Evolutionary conservation across 2,797 vertebrate genomes (phyloP), one percentile per base, ranked within the genome.

Genomic region (Anomalospiza imberbis): DNA sequence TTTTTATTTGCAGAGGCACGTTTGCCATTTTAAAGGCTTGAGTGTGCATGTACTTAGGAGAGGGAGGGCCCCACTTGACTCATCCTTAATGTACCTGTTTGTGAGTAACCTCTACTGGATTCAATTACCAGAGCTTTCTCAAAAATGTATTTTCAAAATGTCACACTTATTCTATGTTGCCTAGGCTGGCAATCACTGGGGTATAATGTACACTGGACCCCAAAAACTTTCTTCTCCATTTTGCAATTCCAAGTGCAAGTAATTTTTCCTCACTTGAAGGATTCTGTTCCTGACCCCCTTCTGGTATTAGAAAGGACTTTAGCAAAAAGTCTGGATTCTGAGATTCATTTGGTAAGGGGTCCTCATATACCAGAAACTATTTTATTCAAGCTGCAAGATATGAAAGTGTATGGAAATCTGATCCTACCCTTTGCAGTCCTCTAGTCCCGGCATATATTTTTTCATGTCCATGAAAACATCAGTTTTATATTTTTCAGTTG

Each of bases 151-250:
- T 63, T 67, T 57, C 34, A 78, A 63, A 48, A 9, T 13, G 2
- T 8, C 22, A 48, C 6, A 26, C 9, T 3, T 85, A 17, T 14
- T 51, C 16, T 22, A 15, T 20, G 10, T 9, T 38, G 20, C 42
- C 15, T 32, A 66, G 9, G 6, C 19, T 55, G 28, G 36, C 19
- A 67, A 9, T 1, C 7, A 13, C 10, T 26, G 6, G 6, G 6
- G 1, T 13, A 15, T 38, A 72, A 36, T 1, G 1, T 19, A 53
- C 9, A 1, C 8, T 66, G 34, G n/a, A 2, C 13, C 3, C 7
- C 17, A 55, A 55, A 2, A 74, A 22, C 7, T 24, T 58, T 47
- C 9, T 66, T 72, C 13, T 54, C 12, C 5, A 11, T 47, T 79
- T 82, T 73, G 25, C 4, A n/a, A 32, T 26, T 61, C 34, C 13